Percentiles rank a stretch among this genome's conserved stretches.
Evolutionary conservation across 2,113 vertebrate genomes (phyloP).

Genomic region (Macheiramphus alcinus): DNA sequence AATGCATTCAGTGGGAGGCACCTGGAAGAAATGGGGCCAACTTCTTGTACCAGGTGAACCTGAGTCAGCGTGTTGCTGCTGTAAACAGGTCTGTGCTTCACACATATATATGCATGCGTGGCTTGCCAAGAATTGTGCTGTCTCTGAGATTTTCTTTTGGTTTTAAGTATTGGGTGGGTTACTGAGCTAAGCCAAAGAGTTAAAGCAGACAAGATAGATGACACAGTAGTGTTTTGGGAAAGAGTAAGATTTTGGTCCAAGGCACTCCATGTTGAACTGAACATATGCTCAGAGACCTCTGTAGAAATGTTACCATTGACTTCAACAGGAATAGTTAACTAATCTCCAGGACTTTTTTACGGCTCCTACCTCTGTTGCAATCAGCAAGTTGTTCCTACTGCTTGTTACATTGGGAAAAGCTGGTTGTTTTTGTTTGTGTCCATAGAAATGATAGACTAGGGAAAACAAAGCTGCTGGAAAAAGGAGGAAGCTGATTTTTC

Average conservation of each 20-base stretch:
- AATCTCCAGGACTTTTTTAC: neutral
- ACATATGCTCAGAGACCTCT: neutral
- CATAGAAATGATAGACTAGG: neutral
- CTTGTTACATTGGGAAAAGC: neutral
- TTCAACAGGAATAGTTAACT: neutral
- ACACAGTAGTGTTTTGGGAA: neutral
- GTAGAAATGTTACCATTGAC: neutral
- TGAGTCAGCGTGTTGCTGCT: neutral
- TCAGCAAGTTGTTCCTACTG: neutral
- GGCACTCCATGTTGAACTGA: neutral
- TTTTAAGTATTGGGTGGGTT: neutral
- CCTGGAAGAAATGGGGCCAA: neutral
- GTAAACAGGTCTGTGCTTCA: neutral
- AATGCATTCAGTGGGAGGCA: neutral
- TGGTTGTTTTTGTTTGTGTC: neutral
- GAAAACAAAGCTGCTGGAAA: neutral
- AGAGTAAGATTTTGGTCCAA: neutral
- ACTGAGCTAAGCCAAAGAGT: neutral
- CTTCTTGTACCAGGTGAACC: neutral
- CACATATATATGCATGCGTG: accelerated
- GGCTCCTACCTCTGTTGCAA: neutral
- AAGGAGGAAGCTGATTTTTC: neutral
- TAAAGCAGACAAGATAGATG: neutral
- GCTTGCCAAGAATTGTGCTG: neutral
- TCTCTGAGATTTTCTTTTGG: neutral